Percentiles rank a stretch among this genome's conserved stretches.
Conservation (phyloP, 2,113 vertebrate species). For the Elephantulus edwardii region DNA sequence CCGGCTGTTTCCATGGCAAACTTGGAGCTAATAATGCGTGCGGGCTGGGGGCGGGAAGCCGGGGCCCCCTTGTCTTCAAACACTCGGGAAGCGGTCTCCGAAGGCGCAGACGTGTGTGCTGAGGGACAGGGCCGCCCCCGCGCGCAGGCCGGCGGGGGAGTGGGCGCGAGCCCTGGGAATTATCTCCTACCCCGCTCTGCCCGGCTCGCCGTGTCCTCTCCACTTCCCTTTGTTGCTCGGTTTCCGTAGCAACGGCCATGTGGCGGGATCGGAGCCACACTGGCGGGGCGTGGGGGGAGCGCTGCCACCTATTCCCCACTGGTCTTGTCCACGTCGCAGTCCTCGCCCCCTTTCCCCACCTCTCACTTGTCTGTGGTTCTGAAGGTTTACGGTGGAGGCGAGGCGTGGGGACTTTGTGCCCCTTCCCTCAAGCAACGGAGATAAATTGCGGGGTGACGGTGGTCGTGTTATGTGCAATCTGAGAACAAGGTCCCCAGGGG, state of each 20-base stretch:
- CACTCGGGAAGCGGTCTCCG: not conserved
- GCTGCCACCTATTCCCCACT: not conserved
- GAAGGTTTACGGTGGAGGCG: slow-evolving; percentile 2
- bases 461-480: not conserved
- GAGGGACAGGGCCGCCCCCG: not conserved
- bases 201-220: not conserved
- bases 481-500: too few relatives aligned
- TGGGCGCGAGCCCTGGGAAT: not conserved
- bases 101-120: not conserved
- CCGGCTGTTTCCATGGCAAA: not conserved
- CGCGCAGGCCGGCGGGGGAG: not conserved
- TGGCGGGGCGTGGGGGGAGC: not conserved
- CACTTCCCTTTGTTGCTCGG: slow-evolving; percentile 68
- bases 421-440: slow-evolving; percentile 20
- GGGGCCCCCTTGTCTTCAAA: not conserved
- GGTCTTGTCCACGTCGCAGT: not conserved
- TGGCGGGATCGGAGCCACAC: not conserved
- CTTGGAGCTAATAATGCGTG: not conserved
- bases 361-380: slow-evolving; percentile 47
- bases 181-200: not conserved
- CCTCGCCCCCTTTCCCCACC: not conserved
- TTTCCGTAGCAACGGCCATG: slow-evolving; percentile 58
- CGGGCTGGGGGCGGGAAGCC: not conserved
- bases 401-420: not conserved
- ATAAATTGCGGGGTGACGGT: not conserved